Conservation (phyloP, 1,140 invertebrate species). For the Tetramorium simillimum region DNA sequence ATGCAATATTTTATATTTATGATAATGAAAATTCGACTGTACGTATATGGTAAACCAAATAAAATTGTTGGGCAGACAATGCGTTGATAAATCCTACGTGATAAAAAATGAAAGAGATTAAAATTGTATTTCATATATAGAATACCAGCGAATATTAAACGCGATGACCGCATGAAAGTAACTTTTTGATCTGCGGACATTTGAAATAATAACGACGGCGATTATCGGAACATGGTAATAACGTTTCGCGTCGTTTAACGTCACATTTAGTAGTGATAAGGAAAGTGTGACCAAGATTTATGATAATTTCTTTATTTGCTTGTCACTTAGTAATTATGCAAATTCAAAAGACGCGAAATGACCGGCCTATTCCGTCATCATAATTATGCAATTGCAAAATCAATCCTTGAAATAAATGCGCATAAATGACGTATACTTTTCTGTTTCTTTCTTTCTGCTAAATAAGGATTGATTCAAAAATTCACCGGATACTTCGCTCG, state of each 20-base stretch:
- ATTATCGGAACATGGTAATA: not conserved
- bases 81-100: not conserved
- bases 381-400: not conserved
- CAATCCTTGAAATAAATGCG: not conserved
- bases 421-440: not conserved
- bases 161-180: not conserved
- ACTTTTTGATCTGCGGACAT: not conserved
- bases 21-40: not conserved
- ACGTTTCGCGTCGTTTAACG: not conserved
- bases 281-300: slow-evolving; percentile 17
- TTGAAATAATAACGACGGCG: not conserved
- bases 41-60: too few species aligned
- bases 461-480: not conserved
- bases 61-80: not conserved
- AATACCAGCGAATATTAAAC: not conserved
- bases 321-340: slow-evolving; percentile 24
- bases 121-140: not conserved
- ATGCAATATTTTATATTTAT: not conserved
- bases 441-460: not conserved
- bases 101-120: not conserved
- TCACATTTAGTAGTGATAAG: slow-evolving; percentile 30
- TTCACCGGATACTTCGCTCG: not conserved
- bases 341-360: not conserved
- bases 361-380: not conserved
- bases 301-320: slow-evolving; percentile 34